Conservation (phyloP, 2,113 vertebrate species). For the Alectura lathami region DNA sequence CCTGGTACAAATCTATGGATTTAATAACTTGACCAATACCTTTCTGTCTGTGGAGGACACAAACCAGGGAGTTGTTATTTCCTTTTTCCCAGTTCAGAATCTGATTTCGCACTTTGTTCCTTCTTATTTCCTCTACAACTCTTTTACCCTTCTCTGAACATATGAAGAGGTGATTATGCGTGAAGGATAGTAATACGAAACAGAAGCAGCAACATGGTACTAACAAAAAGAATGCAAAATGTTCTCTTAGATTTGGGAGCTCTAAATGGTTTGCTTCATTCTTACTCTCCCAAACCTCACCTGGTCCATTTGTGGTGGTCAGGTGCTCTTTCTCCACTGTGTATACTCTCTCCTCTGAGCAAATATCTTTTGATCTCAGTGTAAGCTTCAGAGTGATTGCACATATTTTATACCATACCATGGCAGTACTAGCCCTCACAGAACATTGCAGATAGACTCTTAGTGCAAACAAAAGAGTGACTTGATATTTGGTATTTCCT, state of each 20-base stretch:
- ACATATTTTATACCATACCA: not conserved
- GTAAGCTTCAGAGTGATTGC: not conserved
- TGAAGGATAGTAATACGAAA: not conserved
- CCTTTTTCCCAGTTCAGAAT: not conserved
- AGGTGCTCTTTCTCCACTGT: not conserved
- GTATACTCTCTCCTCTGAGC: fast-evolving
- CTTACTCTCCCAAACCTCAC: not conserved
- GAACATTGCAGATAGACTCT: not conserved
- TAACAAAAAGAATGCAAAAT: not conserved
- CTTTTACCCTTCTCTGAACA: not conserved
- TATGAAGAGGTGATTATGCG: not conserved
- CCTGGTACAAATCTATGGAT: not conserved
- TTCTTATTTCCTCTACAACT: not conserved
- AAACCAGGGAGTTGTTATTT: not conserved
- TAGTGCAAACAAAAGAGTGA: not conserved
- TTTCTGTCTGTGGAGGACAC: not conserved
- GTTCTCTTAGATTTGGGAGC: not conserved
- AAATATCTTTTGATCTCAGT: not conserved
- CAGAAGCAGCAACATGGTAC: not conserved
- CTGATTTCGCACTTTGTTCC: constrained; percentile 13
- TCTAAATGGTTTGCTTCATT: not conserved
- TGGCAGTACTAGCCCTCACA: not conserved
- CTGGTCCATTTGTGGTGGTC: not conserved
- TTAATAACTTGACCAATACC: constrained; percentile 1
- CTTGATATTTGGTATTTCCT: not conserved